phyloP scores from a whole-genome alignment of 2,113 vertebrate genomes.

The Corapipo altera region DNA sequence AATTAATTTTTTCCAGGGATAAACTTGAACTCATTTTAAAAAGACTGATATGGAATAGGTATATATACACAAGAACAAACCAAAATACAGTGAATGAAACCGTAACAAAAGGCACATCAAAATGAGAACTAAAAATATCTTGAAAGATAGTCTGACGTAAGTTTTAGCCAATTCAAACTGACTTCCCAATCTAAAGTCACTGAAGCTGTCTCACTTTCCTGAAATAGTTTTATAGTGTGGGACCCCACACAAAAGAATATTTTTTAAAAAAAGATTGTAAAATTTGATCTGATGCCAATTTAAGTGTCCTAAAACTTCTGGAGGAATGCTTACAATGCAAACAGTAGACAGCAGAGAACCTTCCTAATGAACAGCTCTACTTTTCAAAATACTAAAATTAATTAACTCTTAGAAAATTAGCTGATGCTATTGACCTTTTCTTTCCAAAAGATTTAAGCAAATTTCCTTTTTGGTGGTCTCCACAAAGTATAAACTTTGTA shows the following conservation, averaged over 20 bases:
- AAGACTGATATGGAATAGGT: neutral
- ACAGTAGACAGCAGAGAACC: neutral
- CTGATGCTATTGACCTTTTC: neutral
- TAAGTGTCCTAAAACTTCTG: neutral
- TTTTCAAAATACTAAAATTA: conserved; percentile 3
- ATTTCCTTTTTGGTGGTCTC: neutral
- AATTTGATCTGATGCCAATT: neutral
- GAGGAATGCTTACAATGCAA: conserved; percentile 3
- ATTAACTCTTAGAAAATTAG: conserved; percentile 23
- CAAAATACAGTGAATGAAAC: neutral
- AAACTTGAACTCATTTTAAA: neutral
- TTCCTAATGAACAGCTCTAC: neutral
- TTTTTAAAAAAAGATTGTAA: neutral
- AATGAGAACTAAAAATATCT: conserved; percentile 5
- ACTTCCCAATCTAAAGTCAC: neutral
- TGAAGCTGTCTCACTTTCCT: conserved; percentile 8
- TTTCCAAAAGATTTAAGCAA: neutral
- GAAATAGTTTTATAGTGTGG: neutral
- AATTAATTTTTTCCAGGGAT: neutral
- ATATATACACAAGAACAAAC: neutral
- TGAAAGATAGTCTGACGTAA: neutral
- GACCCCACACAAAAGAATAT: neutral
- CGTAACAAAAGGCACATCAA: conserved; percentile 39
- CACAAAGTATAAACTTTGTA: neutral
- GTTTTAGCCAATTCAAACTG: neutral